Percentiles rank a stretch among this genome's conserved stretches.
phyloP scores from a whole-genome alignment of 2,113 vertebrate genomes.

The Pomatorhinus ruficollis region DNA sequence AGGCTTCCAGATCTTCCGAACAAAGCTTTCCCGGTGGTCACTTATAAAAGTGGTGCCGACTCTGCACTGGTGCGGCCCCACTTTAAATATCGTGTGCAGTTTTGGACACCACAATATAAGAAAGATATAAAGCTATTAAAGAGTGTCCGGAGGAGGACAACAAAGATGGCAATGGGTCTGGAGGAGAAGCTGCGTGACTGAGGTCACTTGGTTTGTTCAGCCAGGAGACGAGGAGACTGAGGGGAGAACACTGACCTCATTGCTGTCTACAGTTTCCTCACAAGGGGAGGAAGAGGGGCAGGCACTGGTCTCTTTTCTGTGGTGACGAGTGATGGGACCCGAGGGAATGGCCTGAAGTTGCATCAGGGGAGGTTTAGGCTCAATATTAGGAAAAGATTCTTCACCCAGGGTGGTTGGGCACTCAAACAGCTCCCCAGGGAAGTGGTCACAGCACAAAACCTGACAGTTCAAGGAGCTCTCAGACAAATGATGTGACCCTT shows the following conservation, averaged over 20 bases:
- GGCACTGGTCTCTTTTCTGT: not conserved
- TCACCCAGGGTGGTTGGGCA: rapidly evolving
- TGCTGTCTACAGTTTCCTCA: not conserved
- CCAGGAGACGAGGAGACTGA: not conserved
- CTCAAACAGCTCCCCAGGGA: not conserved
- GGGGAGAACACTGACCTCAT: not conserved
- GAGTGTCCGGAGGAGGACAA: too few species aligned
- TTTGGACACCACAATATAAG: not conserved
- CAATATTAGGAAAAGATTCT: not conserved
- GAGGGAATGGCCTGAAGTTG: not conserved
- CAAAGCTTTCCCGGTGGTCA: not conserved
- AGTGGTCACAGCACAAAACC: not conserved
- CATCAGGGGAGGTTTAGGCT: not conserved
- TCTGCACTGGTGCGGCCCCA: not conserved
- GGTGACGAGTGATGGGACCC: not conserved
- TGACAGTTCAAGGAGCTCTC: not conserved
- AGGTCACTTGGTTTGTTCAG: not conserved
- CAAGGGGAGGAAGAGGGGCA: not conserved
- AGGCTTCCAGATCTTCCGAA: not conserved
- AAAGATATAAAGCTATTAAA: not conserved
- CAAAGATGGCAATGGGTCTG: not conserved
- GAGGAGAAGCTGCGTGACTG: not conserved
- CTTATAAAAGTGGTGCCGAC: not conserved
- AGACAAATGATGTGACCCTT: not conserved
- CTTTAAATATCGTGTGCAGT: not conserved